Evolutionary conservation across 2,113 vertebrate genomes (phyloP), one percentile per base, ranked within the genome.

Genomic region (Microcebus ravelobensis): DNA sequence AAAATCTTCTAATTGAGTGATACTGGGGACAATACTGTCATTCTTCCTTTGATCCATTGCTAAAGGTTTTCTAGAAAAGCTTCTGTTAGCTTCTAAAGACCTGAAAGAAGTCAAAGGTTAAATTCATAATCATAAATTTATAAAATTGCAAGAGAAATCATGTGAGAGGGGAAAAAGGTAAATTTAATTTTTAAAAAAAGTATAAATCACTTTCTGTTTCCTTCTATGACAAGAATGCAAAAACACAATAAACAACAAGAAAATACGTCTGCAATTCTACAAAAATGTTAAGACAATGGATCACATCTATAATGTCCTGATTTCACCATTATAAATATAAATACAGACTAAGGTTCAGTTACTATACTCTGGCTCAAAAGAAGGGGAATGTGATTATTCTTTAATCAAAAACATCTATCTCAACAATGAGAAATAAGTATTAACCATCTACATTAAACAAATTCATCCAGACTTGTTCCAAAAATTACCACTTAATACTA

Each of bases 1-100:
- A 98, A 99, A 99, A 65, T 99, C 98, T 98, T 99, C 99, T 97
- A 99, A 92, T 13, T 99, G 99, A 0, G 97, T 99, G 6, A 99
- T 98, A 98, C 98, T 99, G 71, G 99, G 99, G 91, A 99, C 99
- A 98, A 99, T 98, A 97, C 99, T 99, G 39, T 99, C 99, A 98
- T 99, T 99, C 98, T 99, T 98, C 93, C 99, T 98, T 97, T 98
- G 98, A 97, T 99, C 99, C 99, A 99, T 99, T 92, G 96, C 95
- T 98, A 97, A 94, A 71, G 31, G 94, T 93, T 91, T 96, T 95
- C 90, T 97, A 92, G 83, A 97, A 29, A 45, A 93, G 91, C 91
- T 95, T 18, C 52, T 55, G 52, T 55, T 55, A 55, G 52, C 15
- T 55, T 95, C 95, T 98, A 83, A 73, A 97, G 97, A 93, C 96